phyloP scores from a whole-genome alignment of 2,797 vertebrate genomes.

The Pygocentrus nattereri region DNA sequence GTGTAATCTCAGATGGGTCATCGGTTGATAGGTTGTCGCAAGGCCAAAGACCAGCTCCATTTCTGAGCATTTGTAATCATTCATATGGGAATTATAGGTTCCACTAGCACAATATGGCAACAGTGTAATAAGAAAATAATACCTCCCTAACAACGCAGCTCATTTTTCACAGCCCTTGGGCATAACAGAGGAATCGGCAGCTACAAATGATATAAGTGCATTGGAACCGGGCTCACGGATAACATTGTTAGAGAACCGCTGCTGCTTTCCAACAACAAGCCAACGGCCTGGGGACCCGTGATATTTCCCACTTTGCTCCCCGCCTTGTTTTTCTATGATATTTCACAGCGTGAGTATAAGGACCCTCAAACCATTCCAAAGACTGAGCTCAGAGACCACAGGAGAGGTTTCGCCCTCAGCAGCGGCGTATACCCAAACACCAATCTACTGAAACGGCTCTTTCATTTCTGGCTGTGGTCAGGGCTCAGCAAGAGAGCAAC shows the following conservation, averaged over 20 bases:
- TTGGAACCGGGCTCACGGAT: constrained; percentile 28
- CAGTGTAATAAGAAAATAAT: constrained; percentile 31
- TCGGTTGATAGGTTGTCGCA: not conserved
- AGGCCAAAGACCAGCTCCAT: constrained; percentile 4
- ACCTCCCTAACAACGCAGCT: constrained; percentile 16
- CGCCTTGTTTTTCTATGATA: constrained; percentile 16
- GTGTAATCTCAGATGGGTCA: constrained; percentile 16
- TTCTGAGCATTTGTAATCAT: constrained; percentile 5
- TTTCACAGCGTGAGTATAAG: constrained; percentile 32
- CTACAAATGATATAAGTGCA: constrained; percentile 30
- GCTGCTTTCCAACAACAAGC: constrained; percentile 17
- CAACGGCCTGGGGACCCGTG: constrained; percentile 15
- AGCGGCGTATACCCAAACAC: constrained; percentile 1
- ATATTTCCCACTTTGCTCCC: constrained; percentile 32
- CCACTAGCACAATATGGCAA: constrained; percentile 1
- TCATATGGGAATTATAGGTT: not conserved
- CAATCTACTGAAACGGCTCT: constrained; percentile 30
- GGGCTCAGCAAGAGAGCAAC: constrained; percentile 18
- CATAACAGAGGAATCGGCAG: constrained; percentile 1
- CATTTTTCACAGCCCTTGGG: constrained; percentile 17
- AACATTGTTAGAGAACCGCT: constrained; percentile 29
- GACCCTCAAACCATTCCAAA: constrained; percentile 5
- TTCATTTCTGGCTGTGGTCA: constrained; percentile 32
- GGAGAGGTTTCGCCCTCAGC: constrained; percentile 25
- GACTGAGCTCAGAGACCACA: constrained; percentile 36